phyloP scores from a whole-genome alignment of 1,140 invertebrate species.

The Camponotus pennsylvanicus region DNA sequence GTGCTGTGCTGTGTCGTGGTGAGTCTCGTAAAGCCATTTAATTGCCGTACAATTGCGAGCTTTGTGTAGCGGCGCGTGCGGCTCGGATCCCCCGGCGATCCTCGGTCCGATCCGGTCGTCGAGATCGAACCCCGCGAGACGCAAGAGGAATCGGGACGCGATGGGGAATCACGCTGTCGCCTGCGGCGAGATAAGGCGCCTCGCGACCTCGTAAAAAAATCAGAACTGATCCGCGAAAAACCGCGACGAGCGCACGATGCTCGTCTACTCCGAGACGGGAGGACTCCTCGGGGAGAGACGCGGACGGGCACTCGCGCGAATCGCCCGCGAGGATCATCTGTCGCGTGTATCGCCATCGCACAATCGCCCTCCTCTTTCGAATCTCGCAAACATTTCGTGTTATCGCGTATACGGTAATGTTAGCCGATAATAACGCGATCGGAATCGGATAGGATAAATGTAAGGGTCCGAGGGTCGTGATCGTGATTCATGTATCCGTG shows the following conservation, averaged over 20 bases:
- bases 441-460: neutral
- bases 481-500: slow-evolving; percentile 4
- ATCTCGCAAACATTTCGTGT: neutral
- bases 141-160: neutral
- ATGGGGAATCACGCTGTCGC: no score
- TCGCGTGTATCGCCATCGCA: neutral
- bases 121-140: no score
- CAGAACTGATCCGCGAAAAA: slow-evolving; percentile 69
- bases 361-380: neutral
- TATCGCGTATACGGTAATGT: neutral
- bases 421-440: neutral
- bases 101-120: neutral
- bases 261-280: neutral
- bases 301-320: neutral
- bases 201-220: slow-evolving; percentile 76
- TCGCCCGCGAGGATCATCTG: neutral
- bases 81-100: neutral
- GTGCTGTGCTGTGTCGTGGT: slow-evolving; percentile 97
- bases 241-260: slow-evolving; percentile 55
- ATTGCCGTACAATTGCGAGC: slow-evolving; percentile 70
- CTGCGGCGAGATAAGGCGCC: slow-evolving; percentile 50
- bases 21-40: slow-evolving; percentile 84
- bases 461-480: slow-evolving; percentile 14
- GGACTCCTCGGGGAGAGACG: neutral
- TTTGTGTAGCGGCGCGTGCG: slow-evolving; percentile 35